Conservation (phyloP, 1,140 invertebrate genomes). For the Matsumurasca onukii region DNA sequence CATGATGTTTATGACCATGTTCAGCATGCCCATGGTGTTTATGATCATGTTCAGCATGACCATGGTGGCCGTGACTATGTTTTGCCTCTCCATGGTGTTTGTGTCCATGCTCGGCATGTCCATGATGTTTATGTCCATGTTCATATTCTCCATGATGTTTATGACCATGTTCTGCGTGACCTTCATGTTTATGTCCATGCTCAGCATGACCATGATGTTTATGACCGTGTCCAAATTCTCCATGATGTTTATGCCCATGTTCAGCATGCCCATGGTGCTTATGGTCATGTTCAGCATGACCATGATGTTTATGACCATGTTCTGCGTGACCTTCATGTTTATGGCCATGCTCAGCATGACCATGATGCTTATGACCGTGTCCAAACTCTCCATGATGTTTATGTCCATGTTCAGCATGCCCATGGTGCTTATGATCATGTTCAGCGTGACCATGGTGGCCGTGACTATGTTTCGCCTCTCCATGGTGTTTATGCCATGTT, state of each 20-base stretch:
- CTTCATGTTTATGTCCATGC: constrained; percentile 20
- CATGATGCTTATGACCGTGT: constrained; percentile 27
- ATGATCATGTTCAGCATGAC: constrained; percentile 20
- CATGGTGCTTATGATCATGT: constrained; percentile 24
- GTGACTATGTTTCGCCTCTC: constrained; percentile 2
- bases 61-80: constrained; percentile 29
- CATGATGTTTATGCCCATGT: constrained; percentile 23
- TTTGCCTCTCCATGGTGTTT: constrained; percentile 31
- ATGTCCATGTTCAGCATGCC: constrained; percentile 28
- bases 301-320: constrained; percentile 21
- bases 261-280: constrained; percentile 23
- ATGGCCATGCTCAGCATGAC: constrained; percentile 19
- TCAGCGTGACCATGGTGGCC: constrained; percentile 18
- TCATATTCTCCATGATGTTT: constrained; percentile 30
- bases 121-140: constrained; percentile 31
- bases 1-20: constrained; percentile 21
- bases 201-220: constrained; percentile 13
- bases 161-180: constrained; percentile 16
- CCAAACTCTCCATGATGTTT: constrained; percentile 29
- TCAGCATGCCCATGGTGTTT: constrained; percentile 21
- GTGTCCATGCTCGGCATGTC: constrained; percentile 25
- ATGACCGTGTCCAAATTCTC: not conserved
- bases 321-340: constrained; percentile 17
- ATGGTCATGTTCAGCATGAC: constrained; percentile 21
- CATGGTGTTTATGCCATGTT: constrained; percentile 26